phyloP scores from a whole-genome alignment of 2,113 vertebrate species.

The Picathartes gymnocephalus region DNA sequence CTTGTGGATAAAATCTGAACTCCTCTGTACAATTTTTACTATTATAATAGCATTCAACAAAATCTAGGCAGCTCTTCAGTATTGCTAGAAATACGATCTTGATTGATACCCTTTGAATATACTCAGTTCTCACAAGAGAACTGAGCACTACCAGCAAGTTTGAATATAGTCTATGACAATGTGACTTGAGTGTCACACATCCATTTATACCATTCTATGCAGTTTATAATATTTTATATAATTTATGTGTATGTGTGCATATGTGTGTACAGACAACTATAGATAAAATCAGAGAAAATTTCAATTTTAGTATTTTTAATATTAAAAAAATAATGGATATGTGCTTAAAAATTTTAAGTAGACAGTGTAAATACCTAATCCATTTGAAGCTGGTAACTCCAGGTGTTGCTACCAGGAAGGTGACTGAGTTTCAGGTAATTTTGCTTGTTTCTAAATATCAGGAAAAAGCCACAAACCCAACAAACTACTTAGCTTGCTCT shows the following conservation, averaged over 20 bases:
- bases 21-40: not conserved
- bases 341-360: not conserved
- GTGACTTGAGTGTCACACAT: not conserved
- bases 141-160: not conserved
- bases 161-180: not conserved
- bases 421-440: not conserved
- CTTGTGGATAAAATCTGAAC: not conserved
- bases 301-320: not conserved
- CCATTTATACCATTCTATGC: not conserved
- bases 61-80: not conserved
- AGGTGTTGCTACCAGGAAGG: not conserved
- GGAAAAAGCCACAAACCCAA: not conserved
- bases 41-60: not conserved
- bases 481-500: not conserved
- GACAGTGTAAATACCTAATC: not conserved
- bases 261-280: not conserved
- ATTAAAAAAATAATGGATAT: not conserved
- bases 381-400: not conserved
- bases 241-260: not conserved
- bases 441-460: not conserved
- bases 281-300: not conserved
- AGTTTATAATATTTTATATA: not conserved
- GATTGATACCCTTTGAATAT: not conserved
- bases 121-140: not conserved
- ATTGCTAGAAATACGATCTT: not conserved